Percentiles rank a stretch among this genome's conserved stretches.
These are phyloP conservation scores for Clostera curtula DNA, from an alignment of 2,888 invertebrate genomes.

Conservation along the genomic window DNA sequence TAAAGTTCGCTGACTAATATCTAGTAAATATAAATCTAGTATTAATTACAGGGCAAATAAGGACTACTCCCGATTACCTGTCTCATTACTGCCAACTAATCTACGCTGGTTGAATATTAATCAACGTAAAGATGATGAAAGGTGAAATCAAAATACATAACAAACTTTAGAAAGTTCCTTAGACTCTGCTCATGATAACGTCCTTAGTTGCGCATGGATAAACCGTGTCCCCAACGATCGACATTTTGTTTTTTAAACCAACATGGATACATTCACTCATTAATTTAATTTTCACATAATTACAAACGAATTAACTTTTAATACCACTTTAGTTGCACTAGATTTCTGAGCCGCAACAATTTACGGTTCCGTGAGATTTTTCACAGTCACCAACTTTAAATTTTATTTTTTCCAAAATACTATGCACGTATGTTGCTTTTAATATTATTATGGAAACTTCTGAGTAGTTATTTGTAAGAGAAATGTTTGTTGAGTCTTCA, in stretches of 20 bases:
- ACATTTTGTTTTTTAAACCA: slow-evolving; percentile 1
- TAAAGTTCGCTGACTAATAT: too few relatives aligned
- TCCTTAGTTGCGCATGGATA: slow-evolving; percentile 37
- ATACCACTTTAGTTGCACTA: too few relatives aligned
- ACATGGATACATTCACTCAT: neutral
- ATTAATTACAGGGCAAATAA: slow-evolving; percentile 61
- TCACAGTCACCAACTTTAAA: too few relatives aligned
- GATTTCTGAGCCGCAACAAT: too few relatives aligned
- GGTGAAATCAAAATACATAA: slow-evolving; percentile 43
- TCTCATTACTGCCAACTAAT: slow-evolving; percentile 61
- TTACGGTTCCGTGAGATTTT: too few relatives aligned
- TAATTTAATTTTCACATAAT: slow-evolving; percentile 3
- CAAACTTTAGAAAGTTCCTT: slow-evolving; percentile 38
- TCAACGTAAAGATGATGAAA: slow-evolving; percentile 37
- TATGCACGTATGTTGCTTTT: too few relatives aligned
- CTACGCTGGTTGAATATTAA: slow-evolving; percentile 56
- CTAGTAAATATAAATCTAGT: slow-evolving; percentile 30
- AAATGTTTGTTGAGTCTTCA: too few relatives aligned
- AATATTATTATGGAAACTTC: too few relatives aligned
- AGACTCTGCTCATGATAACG: slow-evolving; percentile 25
- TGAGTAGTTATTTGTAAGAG: too few relatives aligned
- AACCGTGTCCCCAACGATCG: slow-evolving; percentile 7
- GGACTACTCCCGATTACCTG: slow-evolving; percentile 58
- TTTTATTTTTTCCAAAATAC: too few relatives aligned
- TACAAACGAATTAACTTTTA: neutral